Evolutionary conservation across 2,797 vertebrate species (phyloP), one percentile per base, ranked within the genome.

Genomic region (Epinephelus awoara): DNA sequence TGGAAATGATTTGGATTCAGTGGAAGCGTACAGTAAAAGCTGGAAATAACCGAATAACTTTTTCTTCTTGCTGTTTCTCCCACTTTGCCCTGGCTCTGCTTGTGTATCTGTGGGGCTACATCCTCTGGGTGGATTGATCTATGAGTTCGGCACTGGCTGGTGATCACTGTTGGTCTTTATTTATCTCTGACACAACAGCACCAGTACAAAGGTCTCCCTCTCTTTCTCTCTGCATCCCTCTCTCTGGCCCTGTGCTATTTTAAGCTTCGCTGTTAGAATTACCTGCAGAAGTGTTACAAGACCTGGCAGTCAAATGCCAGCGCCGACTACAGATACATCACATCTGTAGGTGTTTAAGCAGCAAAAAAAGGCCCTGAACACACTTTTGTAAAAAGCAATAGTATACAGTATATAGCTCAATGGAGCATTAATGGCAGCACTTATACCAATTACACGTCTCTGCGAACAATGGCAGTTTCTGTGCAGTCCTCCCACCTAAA

Each of bases 401-500:
- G 34, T 9, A 54, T 13, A 55, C 6, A 40, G 46, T 77, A 47
- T 70, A 58, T n/a, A 77, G 70, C 61, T 90, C 38, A 80, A 27
- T 56, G 51, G 63, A 85, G 70, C 62, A 1, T 59, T 90, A 85
- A 92, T 86, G 85, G 79, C 81, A 85, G 80, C 92, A 92, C 88
- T 94, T 92, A 90, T 19, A 71, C 61, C 82, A 89, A 90, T 93
- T 89, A 91, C 68, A 49, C 55, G 52, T 68, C 59, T 78, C 44
- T 21, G 47, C 0, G 69, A 81, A 88, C 86, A 89, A 89, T 86
- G 79, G 80, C 68, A 49, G 70, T 23, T 64, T 83, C 77, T 76
- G 71, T 80, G 50, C 78, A 54, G 25, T 67, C 75, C 88, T 83
- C 92, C 89, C 79, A 92, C 91, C 61, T 82, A 40, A 3, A 75